Conservation (phyloP, 2,888 invertebrate genomes). For the Eupithecia tripunctaria region DNA sequence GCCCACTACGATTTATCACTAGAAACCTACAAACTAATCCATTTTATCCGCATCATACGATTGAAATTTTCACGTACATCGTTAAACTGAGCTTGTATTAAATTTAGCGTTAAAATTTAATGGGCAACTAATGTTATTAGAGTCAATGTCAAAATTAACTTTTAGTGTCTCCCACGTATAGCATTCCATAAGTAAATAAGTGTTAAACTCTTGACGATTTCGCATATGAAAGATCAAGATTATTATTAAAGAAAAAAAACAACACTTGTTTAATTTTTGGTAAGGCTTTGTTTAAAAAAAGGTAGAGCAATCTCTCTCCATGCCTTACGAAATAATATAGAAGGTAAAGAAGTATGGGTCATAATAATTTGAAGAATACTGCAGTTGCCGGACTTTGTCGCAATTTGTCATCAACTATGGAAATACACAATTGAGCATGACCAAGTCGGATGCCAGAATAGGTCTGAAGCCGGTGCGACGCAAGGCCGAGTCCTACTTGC, state of each 20-base stretch:
- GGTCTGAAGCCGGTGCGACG: constrained; percentile 68
- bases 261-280: not conserved
- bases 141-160: constrained; percentile 5
- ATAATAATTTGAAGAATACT: not conserved
- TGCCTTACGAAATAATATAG: not conserved
- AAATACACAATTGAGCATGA: constrained; percentile 31
- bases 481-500: constrained; percentile 80
- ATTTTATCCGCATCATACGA: constrained; percentile 39
- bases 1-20: constrained; percentile 52
- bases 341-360: not conserved
- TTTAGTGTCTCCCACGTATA: not conserved
- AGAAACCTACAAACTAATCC: constrained; percentile 38
- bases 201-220: not conserved
- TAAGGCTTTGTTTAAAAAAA: not conserved
- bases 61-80: constrained; percentile 23
- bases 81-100: constrained; percentile 19
- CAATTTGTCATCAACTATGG: constrained; percentile 24
- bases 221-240: not conserved
- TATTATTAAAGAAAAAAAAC: no score
- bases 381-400: not conserved
- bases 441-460: constrained; percentile 60
- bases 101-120: constrained; percentile 22
- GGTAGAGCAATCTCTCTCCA: not conserved
- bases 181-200: not conserved
- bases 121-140: constrained; percentile 7